These are phyloP conservation scores for Myopa tessellatipennis DNA, from an alignment of 2,888 invertebrate genomes.

Conservation along the genomic window DNA sequence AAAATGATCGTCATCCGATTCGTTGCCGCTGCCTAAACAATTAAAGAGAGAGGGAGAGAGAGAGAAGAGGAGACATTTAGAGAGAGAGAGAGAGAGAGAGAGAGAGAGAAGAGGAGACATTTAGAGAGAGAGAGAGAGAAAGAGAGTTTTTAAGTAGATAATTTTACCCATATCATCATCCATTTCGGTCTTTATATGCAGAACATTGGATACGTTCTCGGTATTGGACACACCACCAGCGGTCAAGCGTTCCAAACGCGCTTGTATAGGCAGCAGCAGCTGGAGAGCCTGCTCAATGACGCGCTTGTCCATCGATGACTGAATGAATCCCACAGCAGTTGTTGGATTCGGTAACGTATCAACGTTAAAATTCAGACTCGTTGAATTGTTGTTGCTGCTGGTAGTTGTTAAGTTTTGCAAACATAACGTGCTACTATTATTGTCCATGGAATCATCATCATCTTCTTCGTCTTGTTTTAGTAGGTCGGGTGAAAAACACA, in stretches of 20 bases:
- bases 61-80: not conserved
- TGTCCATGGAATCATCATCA: constrained; percentile 65
- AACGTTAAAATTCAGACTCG: constrained; percentile 61
- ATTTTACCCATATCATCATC: constrained; percentile 56
- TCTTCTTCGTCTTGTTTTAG: constrained; percentile 60
- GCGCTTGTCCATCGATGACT: constrained; percentile 74
- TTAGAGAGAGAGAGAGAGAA: too few relatives aligned
- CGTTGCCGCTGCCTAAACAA: constrained; percentile 48
- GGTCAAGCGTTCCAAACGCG: constrained; percentile 59
- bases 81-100: not conserved
- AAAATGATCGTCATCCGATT: constrained; percentile 57
- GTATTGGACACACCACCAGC: constrained; percentile 40
- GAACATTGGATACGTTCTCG: constrained; percentile 26
- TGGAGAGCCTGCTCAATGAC: constrained; percentile 80
- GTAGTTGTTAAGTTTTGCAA: constrained; percentile 58
- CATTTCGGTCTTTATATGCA: constrained; percentile 59
- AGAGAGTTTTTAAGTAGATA: not conserved
- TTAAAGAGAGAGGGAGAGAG: not conserved
- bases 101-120: too few relatives aligned
- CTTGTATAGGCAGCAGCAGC: constrained; percentile 68
- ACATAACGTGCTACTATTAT: constrained; percentile 58
- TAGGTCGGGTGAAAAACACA: constrained; percentile 61
- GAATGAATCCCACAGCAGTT: constrained; percentile 70
- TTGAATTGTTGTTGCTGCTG: constrained; percentile 56
- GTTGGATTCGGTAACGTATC: constrained; percentile 59